Evolutionary conservation across 2,113 vertebrate genomes (phyloP).

Genomic region (Pygoscelis antarcticus): DNA sequence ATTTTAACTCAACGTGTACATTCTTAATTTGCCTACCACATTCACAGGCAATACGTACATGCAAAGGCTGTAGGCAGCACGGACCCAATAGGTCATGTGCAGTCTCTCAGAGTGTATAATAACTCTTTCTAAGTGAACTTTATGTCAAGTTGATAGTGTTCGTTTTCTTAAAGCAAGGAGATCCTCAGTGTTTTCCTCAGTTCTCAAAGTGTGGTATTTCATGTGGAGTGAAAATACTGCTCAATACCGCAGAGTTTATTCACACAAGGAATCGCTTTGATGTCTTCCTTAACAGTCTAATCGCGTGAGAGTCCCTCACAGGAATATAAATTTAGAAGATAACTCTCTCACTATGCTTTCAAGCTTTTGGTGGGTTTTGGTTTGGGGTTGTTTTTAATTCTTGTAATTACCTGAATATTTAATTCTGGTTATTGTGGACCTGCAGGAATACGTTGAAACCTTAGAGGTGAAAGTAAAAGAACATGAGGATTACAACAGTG

Average conservation of each 20-base stretch:
- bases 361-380: background rate
- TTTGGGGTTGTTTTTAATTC: background rate
- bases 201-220: background rate
- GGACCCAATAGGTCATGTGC: background rate
- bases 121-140: background rate
- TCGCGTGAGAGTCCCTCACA: background rate
- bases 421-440: background rate
- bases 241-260: background rate
- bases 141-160: background rate
- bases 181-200: background rate
- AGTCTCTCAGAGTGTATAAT: background rate
- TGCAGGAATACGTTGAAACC: slow-evolving; percentile 79
- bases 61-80: background rate
- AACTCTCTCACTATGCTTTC: background rate
- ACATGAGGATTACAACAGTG: slow-evolving; percentile 89
- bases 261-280: background rate
- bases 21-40: background rate
- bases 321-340: background rate
- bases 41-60: background rate
- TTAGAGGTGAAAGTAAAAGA: slow-evolving; percentile 88
- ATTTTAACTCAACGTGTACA: background rate
- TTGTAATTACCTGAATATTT: background rate
- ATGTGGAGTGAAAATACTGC: background rate
- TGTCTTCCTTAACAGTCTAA: background rate
- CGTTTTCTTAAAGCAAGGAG: background rate